These are phyloP conservation scores for Geothlypis trichas DNA, from an alignment of 2,113 vertebrate species.

Conservation along the genomic window DNA sequence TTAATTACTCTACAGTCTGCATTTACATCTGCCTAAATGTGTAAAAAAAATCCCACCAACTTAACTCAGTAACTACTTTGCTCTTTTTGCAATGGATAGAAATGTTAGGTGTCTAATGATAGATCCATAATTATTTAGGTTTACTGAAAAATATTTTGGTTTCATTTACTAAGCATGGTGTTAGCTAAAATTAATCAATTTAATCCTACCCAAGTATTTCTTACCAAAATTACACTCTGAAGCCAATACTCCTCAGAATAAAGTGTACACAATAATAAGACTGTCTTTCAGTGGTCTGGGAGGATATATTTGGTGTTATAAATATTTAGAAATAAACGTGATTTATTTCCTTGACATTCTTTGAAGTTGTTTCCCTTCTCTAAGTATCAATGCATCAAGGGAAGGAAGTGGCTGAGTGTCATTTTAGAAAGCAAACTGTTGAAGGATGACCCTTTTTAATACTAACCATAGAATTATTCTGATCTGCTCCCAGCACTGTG, in stretches of 20 bases:
- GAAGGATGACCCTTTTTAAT: neutral
- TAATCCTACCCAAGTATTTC: neutral
- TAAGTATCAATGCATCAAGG: neutral
- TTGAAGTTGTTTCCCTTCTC: constrained; percentile 6
- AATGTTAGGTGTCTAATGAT: neutral
- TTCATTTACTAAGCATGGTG: neutral
- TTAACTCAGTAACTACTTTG: neutral
- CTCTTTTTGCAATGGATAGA: neutral
- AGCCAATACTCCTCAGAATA: neutral
- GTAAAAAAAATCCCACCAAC: neutral
- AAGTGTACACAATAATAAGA: neutral
- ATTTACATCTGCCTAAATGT: neutral
- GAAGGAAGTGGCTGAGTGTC: neutral
- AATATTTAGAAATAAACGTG: neutral
- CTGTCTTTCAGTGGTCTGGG: neutral
- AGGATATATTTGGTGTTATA: neutral
- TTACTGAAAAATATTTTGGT: neutral
- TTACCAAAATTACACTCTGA: neutral
- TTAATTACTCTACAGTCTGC: neutral
- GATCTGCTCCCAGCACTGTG: neutral
- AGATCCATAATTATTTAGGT: neutral
- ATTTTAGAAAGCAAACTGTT: neutral
- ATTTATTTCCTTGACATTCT: constrained; percentile 13
- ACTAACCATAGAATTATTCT: neutral
- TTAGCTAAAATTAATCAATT: neutral